Evolutionary conservation across 2,797 vertebrate species (phyloP), one percentile per base, ranked within the genome.

Genomic region (Eulemur albifrons): DNA sequence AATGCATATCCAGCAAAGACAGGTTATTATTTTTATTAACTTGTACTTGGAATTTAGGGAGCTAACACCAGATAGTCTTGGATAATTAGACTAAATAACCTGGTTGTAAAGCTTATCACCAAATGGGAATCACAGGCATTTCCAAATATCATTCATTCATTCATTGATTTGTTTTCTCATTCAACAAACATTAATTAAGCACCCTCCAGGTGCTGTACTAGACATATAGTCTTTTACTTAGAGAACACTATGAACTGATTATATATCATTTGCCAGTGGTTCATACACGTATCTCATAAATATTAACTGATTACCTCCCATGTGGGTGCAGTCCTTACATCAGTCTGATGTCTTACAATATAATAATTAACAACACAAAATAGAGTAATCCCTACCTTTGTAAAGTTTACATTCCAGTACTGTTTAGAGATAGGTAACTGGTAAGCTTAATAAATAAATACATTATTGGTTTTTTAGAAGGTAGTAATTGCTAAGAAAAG

Each of bases 191-290:
- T n/a, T 93, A 45, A 14, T 63, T 77, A 63, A 77, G 38, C 6
- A 35, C 4, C 32, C 5, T 10, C 9, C 0, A 20, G 27, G 18
- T 1, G 11, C 0, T 30, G 8, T 32, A 18, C 2, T 23, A 10
- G 10, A 59, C 5, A 38, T 21, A 38, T 21, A 38, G 3, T 12
- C 13, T 35, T 67, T 83, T 40, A 30, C 15, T 52, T 38, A 79
- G n/a, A 77, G 3, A 84, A 4, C 7, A 79, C 10, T 70, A 6
- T 43, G 25, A 80, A 65, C 10, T 65, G 20, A 73, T 88, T 70
- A 30, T 11, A 6, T 12, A 18, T 59, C 32, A 87, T 14, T 48
- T 67, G 1, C 0, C 5, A 54, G 13, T 21, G 10, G 45, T 59
- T 82, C 43, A 45, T 23, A n/a, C 5, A 11, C 30, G 1, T 3